Evolutionary conservation across 2,797 vertebrate genomes (phyloP).

Genomic region (Ispidina lecontei): DNA sequence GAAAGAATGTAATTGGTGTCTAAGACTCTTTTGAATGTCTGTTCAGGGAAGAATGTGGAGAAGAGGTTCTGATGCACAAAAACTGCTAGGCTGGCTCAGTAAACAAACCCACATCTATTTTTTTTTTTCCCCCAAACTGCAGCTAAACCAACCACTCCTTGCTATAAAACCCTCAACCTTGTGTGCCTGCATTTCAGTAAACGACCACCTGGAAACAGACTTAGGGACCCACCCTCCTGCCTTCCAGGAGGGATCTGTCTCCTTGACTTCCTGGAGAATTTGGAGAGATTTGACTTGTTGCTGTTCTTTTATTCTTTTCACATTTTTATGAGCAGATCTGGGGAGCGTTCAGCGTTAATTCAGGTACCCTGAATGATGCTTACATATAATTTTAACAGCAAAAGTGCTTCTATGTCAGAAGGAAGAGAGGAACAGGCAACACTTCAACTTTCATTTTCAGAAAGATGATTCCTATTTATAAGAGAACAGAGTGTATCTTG

Average conservation of each 20-base stretch:
- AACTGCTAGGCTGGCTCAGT: background rate
- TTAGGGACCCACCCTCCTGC: background rate
- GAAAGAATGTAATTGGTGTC: constrained; percentile 12
- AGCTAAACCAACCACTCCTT: background rate
- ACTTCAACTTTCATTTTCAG: background rate
- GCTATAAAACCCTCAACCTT: background rate
- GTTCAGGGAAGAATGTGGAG: background rate
- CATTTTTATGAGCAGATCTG: background rate
- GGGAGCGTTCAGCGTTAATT: background rate
- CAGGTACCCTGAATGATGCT: background rate
- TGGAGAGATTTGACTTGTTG: background rate
- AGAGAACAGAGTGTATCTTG: background rate
- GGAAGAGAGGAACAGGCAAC: background rate
- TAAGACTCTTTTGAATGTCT: constrained; percentile 19
- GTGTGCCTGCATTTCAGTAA: background rate
- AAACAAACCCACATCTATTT: background rate
- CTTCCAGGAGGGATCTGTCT: background rate
- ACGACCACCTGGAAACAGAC: background rate
- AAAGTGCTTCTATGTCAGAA: background rate
- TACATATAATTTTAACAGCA: background rate
- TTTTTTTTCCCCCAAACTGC: background rate
- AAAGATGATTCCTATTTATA: background rate
- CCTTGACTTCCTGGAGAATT: background rate
- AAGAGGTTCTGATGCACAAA: background rate
- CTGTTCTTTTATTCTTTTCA: background rate